Evolutionary conservation across 2,113 vertebrate species (phyloP).

Genomic region (Hippopotamus amphibius): DNA sequence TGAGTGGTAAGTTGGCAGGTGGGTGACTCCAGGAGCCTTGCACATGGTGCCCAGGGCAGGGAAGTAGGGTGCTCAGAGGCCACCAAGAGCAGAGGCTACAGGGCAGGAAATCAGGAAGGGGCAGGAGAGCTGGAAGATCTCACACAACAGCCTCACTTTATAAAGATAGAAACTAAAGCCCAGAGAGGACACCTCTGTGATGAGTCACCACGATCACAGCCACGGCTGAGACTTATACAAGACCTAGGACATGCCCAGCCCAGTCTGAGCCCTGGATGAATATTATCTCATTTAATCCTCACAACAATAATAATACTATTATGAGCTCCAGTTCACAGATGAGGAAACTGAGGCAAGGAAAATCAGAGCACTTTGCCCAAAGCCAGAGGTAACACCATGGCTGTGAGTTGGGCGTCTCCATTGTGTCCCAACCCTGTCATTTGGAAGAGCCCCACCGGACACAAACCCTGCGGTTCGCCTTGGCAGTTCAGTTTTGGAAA

Average conservation of each 20-base stretch:
- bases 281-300: rapidly evolving
- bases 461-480: neutral
- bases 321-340: neutral
- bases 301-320: rapidly evolving
- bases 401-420: rapidly evolving
- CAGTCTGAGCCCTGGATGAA: rapidly evolving
- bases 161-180: neutral
- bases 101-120: neutral
- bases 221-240: rapidly evolving
- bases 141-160: rapidly evolving
- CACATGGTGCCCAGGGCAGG: neutral
- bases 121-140: neutral
- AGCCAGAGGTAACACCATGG: rapidly evolving
- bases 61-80: neutral
- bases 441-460: rapidly evolving
- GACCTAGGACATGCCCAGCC: rapidly evolving
- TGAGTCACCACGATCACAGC: rapidly evolving
- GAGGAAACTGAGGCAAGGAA: neutral
- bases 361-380: neutral
- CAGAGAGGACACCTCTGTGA: neutral
- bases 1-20: neutral
- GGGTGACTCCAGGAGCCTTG: neutral
- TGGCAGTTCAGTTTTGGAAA: neutral
- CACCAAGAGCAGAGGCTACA: neutral
- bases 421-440: rapidly evolving